Percentiles rank a stretch among this genome's conserved stretches.
Conservation (phyloP, 2,113 vertebrate genomes). For the Entelurus aequoreus region DNA sequence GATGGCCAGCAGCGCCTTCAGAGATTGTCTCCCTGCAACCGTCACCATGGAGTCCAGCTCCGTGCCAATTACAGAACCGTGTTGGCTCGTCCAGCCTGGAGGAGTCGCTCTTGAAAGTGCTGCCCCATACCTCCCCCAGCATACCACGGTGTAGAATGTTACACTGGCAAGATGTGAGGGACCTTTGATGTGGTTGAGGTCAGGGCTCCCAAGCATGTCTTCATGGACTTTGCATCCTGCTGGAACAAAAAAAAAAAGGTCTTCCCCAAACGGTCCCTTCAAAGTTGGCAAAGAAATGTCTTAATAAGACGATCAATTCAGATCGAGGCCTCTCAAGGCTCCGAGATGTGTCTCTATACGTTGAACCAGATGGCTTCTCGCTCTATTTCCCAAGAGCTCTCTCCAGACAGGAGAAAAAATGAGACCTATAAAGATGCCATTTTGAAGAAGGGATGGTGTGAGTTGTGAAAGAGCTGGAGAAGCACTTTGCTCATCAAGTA, state of each 20-base stretch:
- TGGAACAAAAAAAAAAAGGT: neutral
- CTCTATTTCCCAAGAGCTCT: neutral
- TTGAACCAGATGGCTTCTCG: neutral
- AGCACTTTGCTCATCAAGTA: conserved; percentile 12
- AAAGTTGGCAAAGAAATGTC: neutral
- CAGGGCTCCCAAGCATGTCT: neutral
- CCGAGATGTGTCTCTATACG: too few relatives aligned
- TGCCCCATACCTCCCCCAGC: too few relatives aligned
- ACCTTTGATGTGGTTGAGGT: neutral
- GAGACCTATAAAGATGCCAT: neutral
- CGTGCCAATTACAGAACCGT: too few relatives aligned
- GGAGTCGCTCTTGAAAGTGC: too few relatives aligned
- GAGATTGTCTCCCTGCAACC: too few relatives aligned
- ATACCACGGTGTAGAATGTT: too few relatives aligned
- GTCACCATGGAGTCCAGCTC: too few relatives aligned
- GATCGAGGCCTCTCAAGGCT: neutral
- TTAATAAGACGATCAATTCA: neutral
- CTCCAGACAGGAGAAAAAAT: neutral
- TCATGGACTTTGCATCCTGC: neutral
- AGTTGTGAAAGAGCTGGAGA: conserved; percentile 5
- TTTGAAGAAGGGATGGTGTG: neutral
- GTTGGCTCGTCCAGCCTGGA: too few relatives aligned
- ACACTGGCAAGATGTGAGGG: neutral
- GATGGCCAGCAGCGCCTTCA: too few relatives aligned
- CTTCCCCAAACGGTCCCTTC: neutral